Evolutionary conservation across 92 coral and sea anemone species (phyloP), one percentile per base, ranked within the genome.

Genomic region (Porites divaricata): DNA sequence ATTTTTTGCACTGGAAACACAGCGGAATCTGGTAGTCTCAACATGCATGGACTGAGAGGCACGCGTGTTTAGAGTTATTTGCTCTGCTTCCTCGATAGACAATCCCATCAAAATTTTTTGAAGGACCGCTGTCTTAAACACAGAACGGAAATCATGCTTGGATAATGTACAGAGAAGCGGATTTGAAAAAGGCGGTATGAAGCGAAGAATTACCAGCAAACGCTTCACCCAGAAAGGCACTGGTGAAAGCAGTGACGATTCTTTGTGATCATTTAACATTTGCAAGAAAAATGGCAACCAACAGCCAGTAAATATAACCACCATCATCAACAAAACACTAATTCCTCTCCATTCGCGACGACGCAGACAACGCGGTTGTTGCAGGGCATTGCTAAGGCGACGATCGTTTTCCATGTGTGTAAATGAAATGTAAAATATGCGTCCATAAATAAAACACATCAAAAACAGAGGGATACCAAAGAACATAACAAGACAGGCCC

Each of bases 131-230:
- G 20, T 20, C n/a, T 70, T 80, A 0, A 81, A 9, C 21, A 87
- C 82, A 15, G 21, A 24, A n/a, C 89, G 78, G 57, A 91, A 88
- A 67, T 91, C 94, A 12, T 53, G 79, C 76, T 91, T 91, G 20
- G 77, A 73, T 20, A 91, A 70, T 16, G 85, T 62, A 70, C 91
- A 91, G 5, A 91, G 75, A 9, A 89, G 59, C 1, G 94, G 94
- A 51, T 91, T 91, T 21, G 76, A 64, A 0, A 91, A 45, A 45
- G 94, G 88, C 6, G 92, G 79, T 21, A 78, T 45, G 58, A 85
- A 84, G 6, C 89, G 80, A 20, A 91, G 78, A 45, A 88, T 19
- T 13, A 64, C 70, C 5, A 77, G 53, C 51, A 75, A 23, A n/a
- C 52, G 74, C 15, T 10, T 13, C 17, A 77, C 49, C 91, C 91